A percentile compares a stretch with the other conserved stretches of the same genome.
These are phyloP conservation scores for Zaprionus vittiger DNA, from an alignment of 1,140 invertebrate genomes.

Conservation along the genomic window DNA sequence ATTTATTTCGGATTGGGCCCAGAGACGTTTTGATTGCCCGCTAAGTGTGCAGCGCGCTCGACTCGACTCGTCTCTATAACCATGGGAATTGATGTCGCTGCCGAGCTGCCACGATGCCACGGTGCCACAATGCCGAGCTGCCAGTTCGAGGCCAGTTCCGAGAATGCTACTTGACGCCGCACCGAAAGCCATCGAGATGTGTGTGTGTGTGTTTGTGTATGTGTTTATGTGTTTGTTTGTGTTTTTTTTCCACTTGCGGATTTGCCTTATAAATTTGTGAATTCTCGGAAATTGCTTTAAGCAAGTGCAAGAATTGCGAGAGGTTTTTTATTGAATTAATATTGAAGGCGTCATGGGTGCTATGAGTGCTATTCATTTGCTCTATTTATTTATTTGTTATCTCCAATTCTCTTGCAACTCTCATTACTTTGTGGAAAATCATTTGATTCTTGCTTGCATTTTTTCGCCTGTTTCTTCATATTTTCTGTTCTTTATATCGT, in stretches of 20 bases:
- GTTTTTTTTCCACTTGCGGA: not conserved
- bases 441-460: too few relatives aligned
- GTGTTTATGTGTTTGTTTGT: not conserved
- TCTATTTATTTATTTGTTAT: not conserved
- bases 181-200: not conserved
- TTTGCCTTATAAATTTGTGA: not conserved
- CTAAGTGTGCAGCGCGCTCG: conserved; percentile 18
- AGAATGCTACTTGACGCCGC: not conserved
- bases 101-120: too few relatives aligned
- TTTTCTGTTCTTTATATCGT: not conserved
- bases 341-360: not conserved
- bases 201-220: not conserved
- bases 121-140: too few relatives aligned
- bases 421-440: too few relatives aligned
- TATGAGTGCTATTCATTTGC: not conserved
- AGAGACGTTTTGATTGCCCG: conserved; percentile 57
- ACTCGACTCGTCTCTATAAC: not conserved
- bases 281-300: not conserved
- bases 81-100: conserved; percentile 1
- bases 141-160: not conserved
- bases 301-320: not conserved
- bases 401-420: too few relatives aligned
- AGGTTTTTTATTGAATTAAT: conserved; percentile 1
- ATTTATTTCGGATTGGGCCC: conserved; percentile 59
- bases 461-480: not conserved